phyloP scores from a whole-genome alignment of 2,888 invertebrate species.

The Pyralis farinalis region DNA sequence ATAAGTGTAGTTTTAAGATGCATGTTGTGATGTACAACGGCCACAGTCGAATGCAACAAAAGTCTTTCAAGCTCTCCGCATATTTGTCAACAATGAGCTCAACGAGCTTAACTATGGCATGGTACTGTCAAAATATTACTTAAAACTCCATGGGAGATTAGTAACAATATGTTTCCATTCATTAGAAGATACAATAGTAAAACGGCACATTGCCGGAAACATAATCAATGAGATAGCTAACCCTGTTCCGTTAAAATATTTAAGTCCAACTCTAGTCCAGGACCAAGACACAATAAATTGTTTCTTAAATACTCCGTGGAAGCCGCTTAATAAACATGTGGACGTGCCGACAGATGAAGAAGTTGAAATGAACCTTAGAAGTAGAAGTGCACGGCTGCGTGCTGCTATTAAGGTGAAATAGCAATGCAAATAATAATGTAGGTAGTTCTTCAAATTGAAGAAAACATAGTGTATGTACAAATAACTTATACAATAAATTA shows the following conservation, averaged over 20 bases:
- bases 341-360: slow-evolving; percentile 87
- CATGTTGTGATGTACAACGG: too few relatives aligned
- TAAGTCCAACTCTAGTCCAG: slow-evolving; percentile 82
- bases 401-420: slow-evolving; percentile 88
- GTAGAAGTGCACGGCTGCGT: slow-evolving; percentile 93
- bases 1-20: too few relatives aligned
- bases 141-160: slow-evolving; percentile 89
- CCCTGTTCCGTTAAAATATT: slow-evolving; percentile 86
- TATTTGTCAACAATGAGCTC: slow-evolving; percentile 97
- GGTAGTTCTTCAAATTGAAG: too few relatives aligned
- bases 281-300: slow-evolving; percentile 81
- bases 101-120: slow-evolving; percentile 96
- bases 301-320: slow-evolving; percentile 87
- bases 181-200: slow-evolving; percentile 95
- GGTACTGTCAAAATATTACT: slow-evolving; percentile 86
- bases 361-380: slow-evolving; percentile 88
- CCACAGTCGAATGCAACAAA: slow-evolving; percentile 93
- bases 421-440: slow-evolving; percentile 5
- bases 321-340: slow-evolving; percentile 90
- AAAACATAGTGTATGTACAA: too few relatives aligned
- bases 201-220: slow-evolving; percentile 91
- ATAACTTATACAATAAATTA: too few relatives aligned
- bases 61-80: slow-evolving; percentile 95
- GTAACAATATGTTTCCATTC: slow-evolving; percentile 95
- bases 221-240: slow-evolving; percentile 86